Percentiles rank a stretch among this genome's conserved stretches.
Evolutionary conservation across 2,113 vertebrate genomes (phyloP).

Genomic region (Rhabdornis inornatus): DNA sequence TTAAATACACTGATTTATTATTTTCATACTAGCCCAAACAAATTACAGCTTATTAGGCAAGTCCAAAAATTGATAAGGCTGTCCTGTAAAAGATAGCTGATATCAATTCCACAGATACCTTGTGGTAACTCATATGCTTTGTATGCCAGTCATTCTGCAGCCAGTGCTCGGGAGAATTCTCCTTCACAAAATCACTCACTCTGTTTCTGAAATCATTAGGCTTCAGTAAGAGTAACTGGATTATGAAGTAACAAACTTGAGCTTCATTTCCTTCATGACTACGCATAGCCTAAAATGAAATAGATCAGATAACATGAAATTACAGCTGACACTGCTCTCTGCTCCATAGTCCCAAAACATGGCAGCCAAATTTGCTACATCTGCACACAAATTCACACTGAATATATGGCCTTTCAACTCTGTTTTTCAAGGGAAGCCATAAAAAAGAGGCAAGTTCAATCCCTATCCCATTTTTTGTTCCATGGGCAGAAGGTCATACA

Average conservation of each 20-base stretch:
- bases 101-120: constrained; percentile 71
- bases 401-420: background rate
- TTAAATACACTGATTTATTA: background rate
- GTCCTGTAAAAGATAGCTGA: background rate
- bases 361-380: background rate
- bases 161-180: constrained; percentile 98
- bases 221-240: constrained; percentile 94
- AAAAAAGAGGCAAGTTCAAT: background rate
- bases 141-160: constrained; percentile 99
- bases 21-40: background rate
- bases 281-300: constrained; percentile 87
- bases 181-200: constrained; percentile 98
- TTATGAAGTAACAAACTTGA: constrained; percentile 99
- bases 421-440: background rate
- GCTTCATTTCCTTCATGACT: constrained; percentile 99
- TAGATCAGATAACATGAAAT: background rate
- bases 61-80: background rate
- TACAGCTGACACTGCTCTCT: background rate
- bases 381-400: background rate
- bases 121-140: constrained; percentile 98
- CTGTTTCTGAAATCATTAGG: constrained; percentile 98
- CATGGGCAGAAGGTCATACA: background rate
- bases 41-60: background rate
- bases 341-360: background rate
- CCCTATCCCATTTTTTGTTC: background rate